These are phyloP conservation scores for Lithophane semibrunnea DNA, from an alignment of 2,888 invertebrate species.

Conservation along the genomic window DNA sequence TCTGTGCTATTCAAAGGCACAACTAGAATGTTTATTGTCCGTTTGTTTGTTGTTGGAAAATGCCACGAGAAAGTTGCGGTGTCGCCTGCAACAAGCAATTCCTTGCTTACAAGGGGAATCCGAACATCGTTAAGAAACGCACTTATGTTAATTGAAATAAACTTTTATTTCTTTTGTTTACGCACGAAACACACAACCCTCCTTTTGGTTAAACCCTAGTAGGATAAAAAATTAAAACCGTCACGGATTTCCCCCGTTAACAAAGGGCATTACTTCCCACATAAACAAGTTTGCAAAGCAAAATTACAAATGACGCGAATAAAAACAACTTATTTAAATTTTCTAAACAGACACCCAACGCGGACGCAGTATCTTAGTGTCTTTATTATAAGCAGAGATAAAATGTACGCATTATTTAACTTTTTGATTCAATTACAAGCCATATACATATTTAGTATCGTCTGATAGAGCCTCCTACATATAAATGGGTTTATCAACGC, in stretches of 20 bases:
- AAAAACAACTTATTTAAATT: background rate
- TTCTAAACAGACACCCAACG: slow-evolving; percentile 15
- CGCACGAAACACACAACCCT: too few relatives aligned
- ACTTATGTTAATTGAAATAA: too few relatives aligned
- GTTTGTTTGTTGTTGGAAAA: too few relatives aligned
- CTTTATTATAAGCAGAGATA: slow-evolving; percentile 47
- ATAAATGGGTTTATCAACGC: slow-evolving; percentile 65
- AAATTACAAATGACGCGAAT: background rate
- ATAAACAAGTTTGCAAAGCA: background rate
- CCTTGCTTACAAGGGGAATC: too few relatives aligned
- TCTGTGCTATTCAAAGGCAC: too few relatives aligned
- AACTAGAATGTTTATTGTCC: too few relatives aligned
- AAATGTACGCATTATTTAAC: slow-evolving; percentile 47
- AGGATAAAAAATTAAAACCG: background rate
- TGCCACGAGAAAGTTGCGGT: too few relatives aligned
- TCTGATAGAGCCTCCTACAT: slow-evolving; percentile 57
- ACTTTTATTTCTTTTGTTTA: too few relatives aligned
- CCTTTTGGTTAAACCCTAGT: background rate
- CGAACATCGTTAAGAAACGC: too few relatives aligned
- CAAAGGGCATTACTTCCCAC: background rate
- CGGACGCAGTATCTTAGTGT: slow-evolving; percentile 18
- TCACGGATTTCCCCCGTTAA: background rate
- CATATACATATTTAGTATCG: slow-evolving; percentile 50
- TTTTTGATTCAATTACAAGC: slow-evolving; percentile 58
- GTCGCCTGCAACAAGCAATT: too few relatives aligned